These are phyloP conservation scores for Drosophila phalerata DNA, from an alignment of 2,888 invertebrate genomes.

Conservation along the genomic window DNA sequence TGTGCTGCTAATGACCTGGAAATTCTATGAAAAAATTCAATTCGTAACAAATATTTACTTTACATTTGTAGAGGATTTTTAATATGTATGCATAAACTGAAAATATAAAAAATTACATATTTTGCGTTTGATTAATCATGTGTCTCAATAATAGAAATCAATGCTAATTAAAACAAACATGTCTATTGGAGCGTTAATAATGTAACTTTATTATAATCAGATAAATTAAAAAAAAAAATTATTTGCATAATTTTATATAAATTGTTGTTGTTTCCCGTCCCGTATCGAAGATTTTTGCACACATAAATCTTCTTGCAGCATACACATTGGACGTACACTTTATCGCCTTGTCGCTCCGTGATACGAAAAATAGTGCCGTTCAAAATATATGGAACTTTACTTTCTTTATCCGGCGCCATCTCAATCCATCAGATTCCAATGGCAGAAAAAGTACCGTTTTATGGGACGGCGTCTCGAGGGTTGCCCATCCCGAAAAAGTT, in stretches of 20 bases:
- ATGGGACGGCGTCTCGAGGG: too few species aligned
- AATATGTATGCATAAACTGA: neutral
- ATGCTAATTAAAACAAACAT: neutral
- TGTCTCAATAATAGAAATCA: neutral
- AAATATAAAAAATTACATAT: neutral
- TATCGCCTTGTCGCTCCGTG: too few species aligned
- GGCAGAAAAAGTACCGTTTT: too few species aligned
- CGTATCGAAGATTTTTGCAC: too few species aligned
- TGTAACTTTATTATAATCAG: neutral
- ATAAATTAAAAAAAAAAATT: neutral
- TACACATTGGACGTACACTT: too few species aligned
- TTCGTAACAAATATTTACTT: constrained; percentile 29
- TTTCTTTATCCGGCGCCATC: too few species aligned
- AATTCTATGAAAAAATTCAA: constrained; percentile 4
- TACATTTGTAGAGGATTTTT: constrained; percentile 15
- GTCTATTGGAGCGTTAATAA: neutral
- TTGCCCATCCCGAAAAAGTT: too few species aligned
- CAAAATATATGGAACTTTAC: too few species aligned
- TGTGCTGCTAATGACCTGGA: constrained; percentile 25
- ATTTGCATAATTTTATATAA: neutral
- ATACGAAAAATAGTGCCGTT: too few species aligned
- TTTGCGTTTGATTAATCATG: neutral
- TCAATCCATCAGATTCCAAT: too few species aligned
- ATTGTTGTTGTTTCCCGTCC: too few species aligned
- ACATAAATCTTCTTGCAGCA: too few species aligned